Evolutionary conservation across 2,888 invertebrate genomes (phyloP).

Genomic region (Beris chalybata): DNA sequence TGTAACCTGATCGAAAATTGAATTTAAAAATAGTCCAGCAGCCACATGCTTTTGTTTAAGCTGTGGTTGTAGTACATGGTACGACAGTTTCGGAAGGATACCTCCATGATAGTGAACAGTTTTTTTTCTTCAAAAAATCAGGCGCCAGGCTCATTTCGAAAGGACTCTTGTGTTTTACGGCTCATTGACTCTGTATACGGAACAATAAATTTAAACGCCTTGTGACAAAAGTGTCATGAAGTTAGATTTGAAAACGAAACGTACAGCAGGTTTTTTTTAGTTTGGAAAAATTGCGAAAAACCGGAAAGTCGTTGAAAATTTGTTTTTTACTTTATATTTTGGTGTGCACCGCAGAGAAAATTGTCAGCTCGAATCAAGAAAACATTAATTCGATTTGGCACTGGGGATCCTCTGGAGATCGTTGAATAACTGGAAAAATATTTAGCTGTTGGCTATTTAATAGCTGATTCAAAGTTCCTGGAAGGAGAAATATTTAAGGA

Average conservation of each 20-base stretch:
- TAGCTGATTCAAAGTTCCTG: conserved; percentile 25
- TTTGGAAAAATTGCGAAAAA: neutral
- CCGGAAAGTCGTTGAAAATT: too few relatives aligned
- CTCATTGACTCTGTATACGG: conserved; percentile 23
- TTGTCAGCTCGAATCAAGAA: conserved; percentile 20
- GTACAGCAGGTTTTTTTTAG: neutral
- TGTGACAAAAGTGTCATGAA: neutral
- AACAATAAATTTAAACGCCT: conserved; percentile 20
- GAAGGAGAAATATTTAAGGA: neutral
- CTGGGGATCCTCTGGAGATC: conserved; percentile 17
- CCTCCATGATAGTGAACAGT: neutral
- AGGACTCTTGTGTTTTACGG: conserved; percentile 9
- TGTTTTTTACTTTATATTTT: too few relatives aligned
- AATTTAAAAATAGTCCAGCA: neutral
- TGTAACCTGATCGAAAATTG: neutral
- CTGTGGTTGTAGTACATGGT: conserved; percentile 4
- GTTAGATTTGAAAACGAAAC: neutral
- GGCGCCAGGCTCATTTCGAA: conserved; percentile 21
- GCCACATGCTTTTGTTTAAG: conserved; percentile 1
- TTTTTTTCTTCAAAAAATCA: neutral
- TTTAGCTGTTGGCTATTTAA: conserved; percentile 4
- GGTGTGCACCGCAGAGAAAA: neutral
- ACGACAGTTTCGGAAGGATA: neutral
- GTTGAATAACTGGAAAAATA: neutral
- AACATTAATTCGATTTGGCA: conserved; percentile 26